These are phyloP conservation scores for Metopolophium dirhodum DNA, from an alignment of 1,140 invertebrate species.

Conservation along the genomic window DNA sequence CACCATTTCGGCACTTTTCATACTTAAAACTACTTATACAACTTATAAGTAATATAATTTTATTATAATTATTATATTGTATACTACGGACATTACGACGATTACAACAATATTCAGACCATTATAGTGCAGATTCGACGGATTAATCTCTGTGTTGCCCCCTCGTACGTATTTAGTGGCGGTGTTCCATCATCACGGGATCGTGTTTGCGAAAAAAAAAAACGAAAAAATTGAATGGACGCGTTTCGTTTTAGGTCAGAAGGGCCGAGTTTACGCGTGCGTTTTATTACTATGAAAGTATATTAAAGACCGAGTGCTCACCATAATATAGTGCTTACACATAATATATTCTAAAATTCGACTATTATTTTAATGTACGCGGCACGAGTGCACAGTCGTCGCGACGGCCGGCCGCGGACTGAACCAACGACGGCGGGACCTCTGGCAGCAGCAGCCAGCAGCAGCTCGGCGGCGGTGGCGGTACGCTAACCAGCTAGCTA, in stretches of 20 bases:
- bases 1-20: background rate
- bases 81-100: slow-evolving; percentile 49
- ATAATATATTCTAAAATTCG: too few species aligned
- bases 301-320: background rate
- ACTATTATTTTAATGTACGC: background rate
- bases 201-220: too few species aligned
- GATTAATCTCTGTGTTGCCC: slow-evolving; percentile 20
- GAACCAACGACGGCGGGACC: background rate
- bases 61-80: slow-evolving; percentile 14
- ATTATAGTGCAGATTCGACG: background rate
- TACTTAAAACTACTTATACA: slow-evolving; percentile 22
- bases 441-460: slow-evolving; percentile 9
- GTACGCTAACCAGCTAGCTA: background rate
- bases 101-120: slow-evolving; percentile 23
- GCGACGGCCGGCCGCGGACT: slow-evolving; percentile 18
- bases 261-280: background rate
- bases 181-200: slow-evolving; percentile 6
- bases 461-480: background rate
- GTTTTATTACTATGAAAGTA: background rate
- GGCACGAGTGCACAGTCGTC: background rate
- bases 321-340: background rate
- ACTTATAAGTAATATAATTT: slow-evolving; percentile 17
- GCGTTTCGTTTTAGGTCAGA: background rate
- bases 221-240: background rate
- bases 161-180: background rate